Evolutionary conservation across 2,888 invertebrate species (phyloP), one percentile per base, ranked within the genome.

Genomic region (Laothoe populi): DNA sequence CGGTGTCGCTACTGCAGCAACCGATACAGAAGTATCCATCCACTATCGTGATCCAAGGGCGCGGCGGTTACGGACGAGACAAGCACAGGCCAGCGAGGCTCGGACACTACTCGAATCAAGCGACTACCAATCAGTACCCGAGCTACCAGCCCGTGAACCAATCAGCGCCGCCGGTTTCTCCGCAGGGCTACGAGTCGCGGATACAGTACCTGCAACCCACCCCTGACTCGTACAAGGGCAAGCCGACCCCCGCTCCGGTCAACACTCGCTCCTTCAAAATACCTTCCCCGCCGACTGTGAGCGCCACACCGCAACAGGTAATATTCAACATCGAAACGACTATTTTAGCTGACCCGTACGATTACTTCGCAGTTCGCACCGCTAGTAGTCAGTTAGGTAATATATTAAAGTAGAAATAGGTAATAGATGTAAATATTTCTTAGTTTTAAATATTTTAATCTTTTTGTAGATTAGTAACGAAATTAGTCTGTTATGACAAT

Each of bases 1-100:
- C 92, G n/a, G 92, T 92, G 38, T 91, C 91, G 10, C 73, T 92
- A 44, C 78, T 92, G 63, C 92, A 92, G 72, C 90, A 91, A 71
- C 90, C 92, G 31, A 77, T 86, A 60, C 89, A 84, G 65, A 84
- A 91, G 74, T 91, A 88, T 68, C 81, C 87, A 44, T 82, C 89
- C 10, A 76, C 86, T 4, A 78, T 89, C 64, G 85, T 88, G 45
- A 80, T 88, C 10, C 88, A 86, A 64, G 86, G 88, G 16, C 83
- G 92, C 19, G 73, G 84, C 49, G 86, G 76, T 13, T 92, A 87
- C 74, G 71, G 63, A 13, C 77, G 91, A 3, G 93, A 93, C 67
- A 91, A 90, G 68, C 81, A 83, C 21, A 79, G 88, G 40, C 74
- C 83, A 31, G 16, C 53, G 19, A 75, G 90, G 13, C 66, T 83